Percentiles rank a stretch among this genome's conserved stretches.
Evolutionary conservation across 53 echinoderm and acorn worm species (phyloP).

Genomic region (Holothuria scabra): DNA sequence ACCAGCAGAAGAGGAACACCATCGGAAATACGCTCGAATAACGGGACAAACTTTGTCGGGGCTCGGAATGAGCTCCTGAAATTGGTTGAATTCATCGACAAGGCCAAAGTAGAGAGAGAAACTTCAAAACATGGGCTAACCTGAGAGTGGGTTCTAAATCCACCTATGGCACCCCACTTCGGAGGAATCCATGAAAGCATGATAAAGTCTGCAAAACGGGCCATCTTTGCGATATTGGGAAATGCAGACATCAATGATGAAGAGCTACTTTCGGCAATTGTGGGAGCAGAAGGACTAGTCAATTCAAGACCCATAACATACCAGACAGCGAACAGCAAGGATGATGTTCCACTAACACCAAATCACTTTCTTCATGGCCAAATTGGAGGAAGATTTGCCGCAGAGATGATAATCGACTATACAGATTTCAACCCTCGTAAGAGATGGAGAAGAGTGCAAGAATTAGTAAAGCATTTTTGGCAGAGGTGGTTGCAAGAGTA

Average conservation of each 20-base stretch:
- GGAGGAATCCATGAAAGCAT: slow-evolving; percentile 27
- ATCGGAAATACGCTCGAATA: neutral
- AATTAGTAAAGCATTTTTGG: slow-evolving; percentile 21
- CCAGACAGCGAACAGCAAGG: slow-evolving; percentile 20
- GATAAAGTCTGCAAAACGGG: slow-evolving; percentile 33
- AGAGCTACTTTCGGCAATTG: slow-evolving; percentile 20
- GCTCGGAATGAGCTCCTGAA: slow-evolving; percentile 11
- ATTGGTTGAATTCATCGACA: neutral
- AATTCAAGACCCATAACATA: slow-evolving; percentile 22
- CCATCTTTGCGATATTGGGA: slow-evolving; percentile 2
- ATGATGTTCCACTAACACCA: slow-evolving; percentile 19
- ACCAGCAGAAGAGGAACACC: slow-evolving; percentile 25
- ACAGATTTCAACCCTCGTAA: slow-evolving; percentile 24
- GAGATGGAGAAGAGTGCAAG: slow-evolving; percentile 39
- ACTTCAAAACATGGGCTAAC: neutral
- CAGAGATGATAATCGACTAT: slow-evolving; percentile 5
- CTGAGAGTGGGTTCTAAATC: slow-evolving; percentile 23
- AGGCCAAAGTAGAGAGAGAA: neutral
- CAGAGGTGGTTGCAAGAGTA: slow-evolving; percentile 28
- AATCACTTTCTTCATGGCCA: slow-evolving; percentile 5
- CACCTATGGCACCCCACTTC: slow-evolving; percentile 18
- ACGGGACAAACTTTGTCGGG: slow-evolving; percentile 40
- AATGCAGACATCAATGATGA: slow-evolving; percentile 40
- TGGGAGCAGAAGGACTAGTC: neutral
- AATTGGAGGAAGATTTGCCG: slow-evolving; percentile 3